Base-by-base conservation (phyloP, 2,113 vertebrate species). In the Meleagris gallopavo region DNA sequence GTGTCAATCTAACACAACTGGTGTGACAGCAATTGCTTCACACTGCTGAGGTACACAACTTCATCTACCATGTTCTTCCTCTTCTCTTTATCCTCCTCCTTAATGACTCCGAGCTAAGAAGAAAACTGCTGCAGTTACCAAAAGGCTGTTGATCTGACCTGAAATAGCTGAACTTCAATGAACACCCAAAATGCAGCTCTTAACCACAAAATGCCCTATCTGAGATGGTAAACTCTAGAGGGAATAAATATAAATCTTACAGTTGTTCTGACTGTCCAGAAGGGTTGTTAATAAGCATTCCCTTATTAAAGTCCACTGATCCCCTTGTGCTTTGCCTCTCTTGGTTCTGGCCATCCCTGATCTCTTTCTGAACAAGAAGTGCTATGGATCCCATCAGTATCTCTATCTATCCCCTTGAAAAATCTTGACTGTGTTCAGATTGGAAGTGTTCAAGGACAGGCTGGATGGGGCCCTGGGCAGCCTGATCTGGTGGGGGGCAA, bases 291-390 rank as follows among this genome's bases (percentile, higher is more conserved):
- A 32, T 36, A 89, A 83, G 32, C 32, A 32, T 60, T 67, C 36
- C 61, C 9, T 0, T 6, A 6, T 24, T 27, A 29, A 66, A 94
- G 14, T 30, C 43, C 36, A 9, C n/a, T 9, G 65, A 84, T 48
- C 11, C 48, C 52, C 24, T 3, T 0, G 2, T 3, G 6, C 38
- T 84, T 54, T 54, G n/a, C 22, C 34, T 48, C 27, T 52, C 55
- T 58, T 14, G 13, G 3, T 4, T 12, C 41, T 10, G 5, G 12
- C 83, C 72, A 43, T n/a, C 70, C 88, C 60, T 57, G 54, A 46
- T 34, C 54, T 43, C 38, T 46, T 76, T 80, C 43, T 54, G 61
- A 52, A 64, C 27, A 36, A 58, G 22, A 36, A 77, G 55, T 3
- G 11, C 20, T 32, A 54, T 9, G n/a, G 83, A 46, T 8, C 21